Conservation (phyloP, 2,888 invertebrate species). For the Oscheius onirici region DNA sequence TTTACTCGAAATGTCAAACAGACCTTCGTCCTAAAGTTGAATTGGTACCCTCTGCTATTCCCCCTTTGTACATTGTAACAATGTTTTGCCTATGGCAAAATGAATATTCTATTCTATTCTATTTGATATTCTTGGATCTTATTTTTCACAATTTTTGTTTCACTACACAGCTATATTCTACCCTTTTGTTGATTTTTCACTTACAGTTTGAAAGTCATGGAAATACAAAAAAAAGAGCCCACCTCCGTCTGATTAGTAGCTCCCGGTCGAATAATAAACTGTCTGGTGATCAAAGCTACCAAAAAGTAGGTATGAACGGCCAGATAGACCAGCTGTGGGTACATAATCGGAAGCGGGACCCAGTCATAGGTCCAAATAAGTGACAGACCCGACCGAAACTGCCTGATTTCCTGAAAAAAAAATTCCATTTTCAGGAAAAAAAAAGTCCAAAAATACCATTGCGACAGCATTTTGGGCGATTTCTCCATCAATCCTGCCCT, state of each 20-base stretch:
- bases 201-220: neutral
- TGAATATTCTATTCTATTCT: no score
- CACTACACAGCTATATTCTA: no score
- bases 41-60: no score
- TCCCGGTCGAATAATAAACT: constrained; percentile 45
- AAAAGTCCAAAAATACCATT: no score
- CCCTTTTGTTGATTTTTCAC: no score
- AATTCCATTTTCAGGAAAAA: no score
- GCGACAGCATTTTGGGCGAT: constrained; percentile 47
- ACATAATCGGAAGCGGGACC: constrained; percentile 63
- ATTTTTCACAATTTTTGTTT: no score
- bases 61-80: no score
- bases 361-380: constrained; percentile 55
- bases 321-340: constrained; percentile 64
- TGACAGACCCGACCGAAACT: constrained; percentile 46
- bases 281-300: constrained; percentile 60
- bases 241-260: constrained; percentile 47
- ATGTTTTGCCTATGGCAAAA: no score
- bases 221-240: neutral
- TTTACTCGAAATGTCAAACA: no score
- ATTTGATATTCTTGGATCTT: no score
- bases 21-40: no score
- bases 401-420: constrained; percentile 43
- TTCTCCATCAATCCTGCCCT: constrained; percentile 42
- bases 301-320: constrained; percentile 64